Conservation (phyloP, 2,797 vertebrate genomes). For the Bradypus variegatus region DNA sequence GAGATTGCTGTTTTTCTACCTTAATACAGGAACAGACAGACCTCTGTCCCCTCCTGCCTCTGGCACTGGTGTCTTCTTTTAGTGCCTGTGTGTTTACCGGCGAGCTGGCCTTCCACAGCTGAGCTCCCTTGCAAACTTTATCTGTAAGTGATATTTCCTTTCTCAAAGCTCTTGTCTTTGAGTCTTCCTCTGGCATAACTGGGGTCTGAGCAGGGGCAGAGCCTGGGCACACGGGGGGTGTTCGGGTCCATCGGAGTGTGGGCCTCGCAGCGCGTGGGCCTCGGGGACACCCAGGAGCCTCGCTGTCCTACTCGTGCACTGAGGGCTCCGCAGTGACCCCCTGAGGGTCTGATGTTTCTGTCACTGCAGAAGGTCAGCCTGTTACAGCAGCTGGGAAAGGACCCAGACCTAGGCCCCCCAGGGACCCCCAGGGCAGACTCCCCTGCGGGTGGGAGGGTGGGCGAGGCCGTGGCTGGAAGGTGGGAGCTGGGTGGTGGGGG, state of each 20-base stretch:
- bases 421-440: neutral
- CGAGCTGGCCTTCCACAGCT: accelerated
- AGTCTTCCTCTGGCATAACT: neutral
- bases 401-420: neutral
- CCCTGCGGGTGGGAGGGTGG: neutral
- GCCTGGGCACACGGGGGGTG: too few relatives aligned
- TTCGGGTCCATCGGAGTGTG: too few relatives aligned
- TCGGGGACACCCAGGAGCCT: accelerated
- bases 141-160: neutral
- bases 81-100: accelerated
- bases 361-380: neutral
- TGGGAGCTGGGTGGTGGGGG: neutral
- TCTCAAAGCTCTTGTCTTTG: accelerated
- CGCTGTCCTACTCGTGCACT: neutral
- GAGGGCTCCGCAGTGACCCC: neutral
- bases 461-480: neutral
- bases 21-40: neutral
- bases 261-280: neutral
- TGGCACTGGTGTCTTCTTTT: neutral
- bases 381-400: neutral
- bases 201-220: neutral
- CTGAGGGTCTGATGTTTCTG: neutral
- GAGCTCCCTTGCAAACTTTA: neutral
- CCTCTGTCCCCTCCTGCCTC: accelerated
- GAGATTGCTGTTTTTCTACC: neutral